Base-by-base conservation (phyloP, 2,797 vertebrate species). In the Paratrypauchen microcephalus region DNA sequence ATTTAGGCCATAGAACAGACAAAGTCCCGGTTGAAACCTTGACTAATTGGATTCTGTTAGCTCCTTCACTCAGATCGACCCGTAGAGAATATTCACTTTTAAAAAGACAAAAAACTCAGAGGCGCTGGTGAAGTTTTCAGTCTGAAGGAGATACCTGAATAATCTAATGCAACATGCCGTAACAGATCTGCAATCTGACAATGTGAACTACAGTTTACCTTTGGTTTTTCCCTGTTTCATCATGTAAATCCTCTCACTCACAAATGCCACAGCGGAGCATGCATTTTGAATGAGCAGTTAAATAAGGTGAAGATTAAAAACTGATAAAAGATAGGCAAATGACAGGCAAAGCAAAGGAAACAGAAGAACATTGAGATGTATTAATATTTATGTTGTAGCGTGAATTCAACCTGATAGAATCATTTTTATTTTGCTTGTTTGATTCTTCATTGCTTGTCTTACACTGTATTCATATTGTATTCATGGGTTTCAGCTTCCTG, bases 41-140 rank as follows among this genome's bases (percentile, higher is more conserved):
- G 76, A 80, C 74, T 76, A 84, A 85, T 83, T 81, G 74, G 67
- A 74, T 82, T 86, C 76, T 74, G 81, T 83, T 68, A 66, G 58
- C 74, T 73, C 70, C 71, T 77, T 86, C 72, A 80, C 75, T 77
- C 69, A 72, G 50, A 84, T 64, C 73, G 80, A 83, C 74, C 71
- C 69, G 36, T 32, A 16, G 74, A 83, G 83, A 80, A 65, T 47
- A 76, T 66, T 63, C 67, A 45, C 73, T 81, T 84, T 81, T 64
- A 69, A 66, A 60, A 71, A 68, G 23, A 48, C 6, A 61, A 24
- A 23, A 71, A 36, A 60, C 70, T 85, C 72, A 57, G 32, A 71
- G 68, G 72, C 70, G 70, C 67, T 30, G 54, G 47, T 66, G n/a
- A 55, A 67, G 66, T 72, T 82, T 71, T 66, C 54, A 73, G 45